Evolutionary conservation across 2,888 invertebrate species (phyloP).

Genomic region (Leptinotarsa haldemani): DNA sequence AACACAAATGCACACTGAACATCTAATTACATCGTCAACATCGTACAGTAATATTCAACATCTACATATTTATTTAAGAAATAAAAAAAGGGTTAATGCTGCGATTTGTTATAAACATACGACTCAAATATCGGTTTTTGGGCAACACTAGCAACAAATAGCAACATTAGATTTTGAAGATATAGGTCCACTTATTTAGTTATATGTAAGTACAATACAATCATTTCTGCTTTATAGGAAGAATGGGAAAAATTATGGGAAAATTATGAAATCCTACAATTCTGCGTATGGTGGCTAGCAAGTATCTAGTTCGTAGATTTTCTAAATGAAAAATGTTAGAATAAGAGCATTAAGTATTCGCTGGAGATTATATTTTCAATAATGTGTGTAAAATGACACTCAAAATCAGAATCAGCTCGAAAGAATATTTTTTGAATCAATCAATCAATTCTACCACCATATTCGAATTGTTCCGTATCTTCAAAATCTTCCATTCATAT

Average conservation of each 20-base stretch:
- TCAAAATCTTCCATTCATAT: not conserved
- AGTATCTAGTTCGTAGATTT: not conserved
- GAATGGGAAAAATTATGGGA: not conserved
- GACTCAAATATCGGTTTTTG: too few relatives aligned
- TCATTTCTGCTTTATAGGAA: not conserved
- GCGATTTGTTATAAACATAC: not conserved
- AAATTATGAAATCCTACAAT: not conserved
- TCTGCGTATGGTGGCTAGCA: not conserved
- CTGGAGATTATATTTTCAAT: too few relatives aligned
- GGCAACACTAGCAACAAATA: not conserved
- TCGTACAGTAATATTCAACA: conserved; percentile 22
- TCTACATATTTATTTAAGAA: not conserved
- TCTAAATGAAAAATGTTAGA: not conserved
- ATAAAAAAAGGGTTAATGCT: not conserved
- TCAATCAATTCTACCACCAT: not conserved
- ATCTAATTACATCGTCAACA: conserved; percentile 42
- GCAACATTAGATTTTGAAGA: not conserved
- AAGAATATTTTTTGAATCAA: not conserved
- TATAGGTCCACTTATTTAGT: not conserved
- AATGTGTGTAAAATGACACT: too few relatives aligned
- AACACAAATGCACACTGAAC: conserved; percentile 53
- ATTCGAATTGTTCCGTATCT: not conserved
- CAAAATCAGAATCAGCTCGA: not conserved
- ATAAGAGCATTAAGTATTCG: too few relatives aligned
- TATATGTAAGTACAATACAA: not conserved